Conservation (phyloP, 2,113 vertebrate genomes). For the Lepus europaeus region DNA sequence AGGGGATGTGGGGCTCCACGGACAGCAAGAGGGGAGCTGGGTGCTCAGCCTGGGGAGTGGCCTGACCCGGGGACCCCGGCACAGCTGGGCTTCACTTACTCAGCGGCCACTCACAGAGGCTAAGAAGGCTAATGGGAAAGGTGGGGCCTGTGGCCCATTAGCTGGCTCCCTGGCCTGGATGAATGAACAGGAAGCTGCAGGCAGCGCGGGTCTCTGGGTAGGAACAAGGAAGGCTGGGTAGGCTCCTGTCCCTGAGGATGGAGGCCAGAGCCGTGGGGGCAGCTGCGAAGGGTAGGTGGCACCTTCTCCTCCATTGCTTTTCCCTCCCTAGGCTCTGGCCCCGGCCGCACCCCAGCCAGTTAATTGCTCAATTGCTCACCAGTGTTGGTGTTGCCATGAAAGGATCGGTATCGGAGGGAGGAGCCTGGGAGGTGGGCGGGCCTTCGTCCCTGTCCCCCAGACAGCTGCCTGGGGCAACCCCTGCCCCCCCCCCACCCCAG, state of each 20-base stretch:
- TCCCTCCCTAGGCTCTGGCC: background rate
- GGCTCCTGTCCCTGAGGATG: background rate
- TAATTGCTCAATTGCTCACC: slow-evolving; percentile 50
- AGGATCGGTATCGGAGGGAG: slow-evolving; percentile 75
- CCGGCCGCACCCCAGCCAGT: slow-evolving; percentile 23
- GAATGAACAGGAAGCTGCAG: slow-evolving; percentile 63
- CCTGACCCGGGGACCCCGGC: slow-evolving; percentile 34
- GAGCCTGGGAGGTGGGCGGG: background rate
- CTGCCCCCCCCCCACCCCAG: background rate
- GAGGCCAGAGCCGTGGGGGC: background rate
- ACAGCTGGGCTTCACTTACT: slow-evolving; percentile 64
- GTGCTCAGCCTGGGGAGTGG: background rate
- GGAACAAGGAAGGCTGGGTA: background rate
- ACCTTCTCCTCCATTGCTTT: background rate
- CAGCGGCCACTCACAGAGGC: slow-evolving; percentile 64
- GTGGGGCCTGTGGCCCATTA: slow-evolving; percentile 57
- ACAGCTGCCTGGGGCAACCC: background rate
- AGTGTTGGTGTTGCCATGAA: background rate
- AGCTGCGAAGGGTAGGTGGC: background rate
- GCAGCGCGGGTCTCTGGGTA: background rate
- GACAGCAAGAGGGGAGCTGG: background rate
- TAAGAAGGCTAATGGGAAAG: slow-evolving; percentile 74
- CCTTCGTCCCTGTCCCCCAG: background rate
- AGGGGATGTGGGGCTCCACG: background rate
- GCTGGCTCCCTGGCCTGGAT: slow-evolving; percentile 7